Evolutionary conservation across 2,797 vertebrate genomes (phyloP), one percentile per base, ranked within the genome.

Genomic region (Gymnopithys bicolor): DNA sequence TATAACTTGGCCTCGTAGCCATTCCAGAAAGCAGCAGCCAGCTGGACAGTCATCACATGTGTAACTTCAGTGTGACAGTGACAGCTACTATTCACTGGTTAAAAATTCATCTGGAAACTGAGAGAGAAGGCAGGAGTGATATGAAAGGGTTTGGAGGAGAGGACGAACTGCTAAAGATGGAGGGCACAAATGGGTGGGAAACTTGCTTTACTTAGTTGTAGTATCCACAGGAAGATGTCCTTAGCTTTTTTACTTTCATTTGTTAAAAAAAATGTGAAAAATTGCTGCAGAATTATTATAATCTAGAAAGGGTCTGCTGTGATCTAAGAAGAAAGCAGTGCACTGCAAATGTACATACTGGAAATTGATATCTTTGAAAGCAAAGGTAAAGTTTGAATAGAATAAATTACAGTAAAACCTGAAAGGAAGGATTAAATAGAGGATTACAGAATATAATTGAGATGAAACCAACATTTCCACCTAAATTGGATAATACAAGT

Each of bases 381-480:
- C 32, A 84, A 94, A 96, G 69, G 22, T 88, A 82, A 85, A 84
- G 7, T 82, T 87, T 94, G 76, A 95, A 88, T 90, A 93, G 92
- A 96, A 90, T 91, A 94, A 92, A 89, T 91, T 62, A 60, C 59
- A 90, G 88, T 83, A 91, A 94, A 94, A 93, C 33, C 62, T 94
- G 77, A 94, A 97, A 93, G 32, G 52, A 75, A 49, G 91, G 90
- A 95, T 96, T 96, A 96, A 95, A 80, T 73, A 69, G 73, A 93
- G 94, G 95, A 96, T 94, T 96, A 96, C 60, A 73, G 74, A 89
- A 89, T 78, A 91, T 97, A 97, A 95, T 94, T 96, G 93, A 96
- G 96, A 95, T 90, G 84, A 93, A 93, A 94, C 84, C 76, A 95
- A 39, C 66, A 24, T 89, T 94, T 46, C 58, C 56, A 80, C 60